Conservation (phyloP, 2,797 vertebrate species). For the Sebastes hubbsi region DNA sequence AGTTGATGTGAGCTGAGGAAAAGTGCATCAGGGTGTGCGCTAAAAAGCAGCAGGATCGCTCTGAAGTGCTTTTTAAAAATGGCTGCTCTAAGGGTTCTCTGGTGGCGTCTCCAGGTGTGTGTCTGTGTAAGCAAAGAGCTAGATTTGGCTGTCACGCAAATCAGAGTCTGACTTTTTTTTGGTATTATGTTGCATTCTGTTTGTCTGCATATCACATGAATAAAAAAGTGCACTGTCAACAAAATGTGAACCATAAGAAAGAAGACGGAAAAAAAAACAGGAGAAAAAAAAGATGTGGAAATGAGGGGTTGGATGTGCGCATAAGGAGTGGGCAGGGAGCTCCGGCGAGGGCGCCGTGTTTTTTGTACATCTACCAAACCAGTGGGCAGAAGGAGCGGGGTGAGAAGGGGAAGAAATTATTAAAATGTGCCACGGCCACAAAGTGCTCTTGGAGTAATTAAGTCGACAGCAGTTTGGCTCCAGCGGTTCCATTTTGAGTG, state of each 20-base stretch:
- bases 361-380: slow-evolving; percentile 23
- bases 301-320: neutral
- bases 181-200: neutral
- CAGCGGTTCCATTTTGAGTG: slow-evolving; percentile 67
- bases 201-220: neutral
- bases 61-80: slow-evolving; percentile 46
- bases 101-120: slow-evolving; percentile 1
- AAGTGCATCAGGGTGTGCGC: slow-evolving; percentile 54
- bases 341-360: neutral
- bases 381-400: slow-evolving; percentile 17
- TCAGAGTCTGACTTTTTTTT: neutral
- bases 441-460: slow-evolving; percentile 74
- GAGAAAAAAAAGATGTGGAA: neutral
- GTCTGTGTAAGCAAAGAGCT: neutral
- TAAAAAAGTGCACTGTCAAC: neutral
- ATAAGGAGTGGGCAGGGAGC: neutral
- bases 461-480: slow-evolving; percentile 74
- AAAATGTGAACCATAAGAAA: neutral
- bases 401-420: slow-evolving; percentile 60
- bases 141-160: neutral
- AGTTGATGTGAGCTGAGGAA: slow-evolving; percentile 49
- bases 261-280: neutral
- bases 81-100: slow-evolving; percentile 37
- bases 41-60: slow-evolving; percentile 13
- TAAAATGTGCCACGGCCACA: slow-evolving; percentile 68